phyloP scores from a whole-genome alignment of 2,113 vertebrate genomes.

The Alligator mississippiensis region DNA sequence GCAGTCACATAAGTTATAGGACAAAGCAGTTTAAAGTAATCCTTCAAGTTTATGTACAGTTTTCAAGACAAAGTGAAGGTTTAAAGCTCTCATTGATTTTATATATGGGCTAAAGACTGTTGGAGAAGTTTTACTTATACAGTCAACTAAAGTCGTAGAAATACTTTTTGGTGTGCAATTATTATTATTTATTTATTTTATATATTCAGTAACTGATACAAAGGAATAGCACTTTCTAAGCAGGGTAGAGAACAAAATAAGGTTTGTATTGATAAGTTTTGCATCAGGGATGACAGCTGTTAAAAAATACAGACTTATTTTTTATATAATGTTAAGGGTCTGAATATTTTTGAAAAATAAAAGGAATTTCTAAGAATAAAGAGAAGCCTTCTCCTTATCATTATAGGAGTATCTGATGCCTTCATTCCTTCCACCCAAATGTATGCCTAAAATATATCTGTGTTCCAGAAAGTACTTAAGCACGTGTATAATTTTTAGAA shows the following conservation, averaged over 20 bases:
- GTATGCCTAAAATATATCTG: too few species aligned
- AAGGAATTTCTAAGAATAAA: not conserved
- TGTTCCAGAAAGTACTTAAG: not conserved
- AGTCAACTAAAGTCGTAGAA: too few species aligned
- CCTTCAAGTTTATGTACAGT: not conserved
- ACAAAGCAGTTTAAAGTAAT: not conserved
- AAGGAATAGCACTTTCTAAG: not conserved
- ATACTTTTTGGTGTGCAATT: too few species aligned
- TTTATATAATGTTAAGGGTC: not conserved
- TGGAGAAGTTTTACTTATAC: too few species aligned
- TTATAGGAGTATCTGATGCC: not conserved
- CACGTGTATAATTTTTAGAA: not conserved
- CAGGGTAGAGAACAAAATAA: conserved; percentile 32
- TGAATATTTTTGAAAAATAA: not conserved
- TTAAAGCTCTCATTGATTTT: conserved; percentile 2
- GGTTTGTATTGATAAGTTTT: not conserved
- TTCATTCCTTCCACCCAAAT: too few species aligned
- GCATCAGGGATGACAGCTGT: not conserved
- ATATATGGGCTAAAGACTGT: not conserved
- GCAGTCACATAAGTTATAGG: not conserved
- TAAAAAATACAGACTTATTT: not conserved
- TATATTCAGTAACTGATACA: not conserved
- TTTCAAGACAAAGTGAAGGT: not conserved
- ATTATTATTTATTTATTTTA: not conserved
- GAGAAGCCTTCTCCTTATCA: not conserved